Conservation (phyloP, 2,888 invertebrate genomes). For the Eupeodes luniger region DNA sequence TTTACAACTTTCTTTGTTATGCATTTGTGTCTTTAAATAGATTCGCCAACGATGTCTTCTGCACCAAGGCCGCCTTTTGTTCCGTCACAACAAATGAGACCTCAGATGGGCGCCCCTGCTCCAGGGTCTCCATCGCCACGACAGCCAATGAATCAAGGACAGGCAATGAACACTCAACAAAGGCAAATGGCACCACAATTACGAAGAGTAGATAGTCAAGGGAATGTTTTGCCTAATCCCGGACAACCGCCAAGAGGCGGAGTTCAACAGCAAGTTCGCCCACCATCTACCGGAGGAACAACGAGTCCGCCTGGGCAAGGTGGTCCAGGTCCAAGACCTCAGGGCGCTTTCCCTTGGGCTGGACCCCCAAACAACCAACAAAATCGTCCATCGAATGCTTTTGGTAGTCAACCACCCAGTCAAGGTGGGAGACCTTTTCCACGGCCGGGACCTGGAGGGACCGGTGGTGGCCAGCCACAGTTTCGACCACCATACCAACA, state of each 20-base stretch:
- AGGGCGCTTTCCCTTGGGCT: slow-evolving; percentile 80
- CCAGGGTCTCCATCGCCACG: slow-evolving; percentile 80
- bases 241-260: slow-evolving; percentile 79
- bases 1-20: slow-evolving; percentile 54
- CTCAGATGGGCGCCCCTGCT: slow-evolving; percentile 81
- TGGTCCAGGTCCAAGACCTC: slow-evolving; percentile 79
- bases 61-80: slow-evolving; percentile 79
- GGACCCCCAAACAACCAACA: slow-evolving; percentile 77
- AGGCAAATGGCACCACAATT: slow-evolving; percentile 82
- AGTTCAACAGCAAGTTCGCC: slow-evolving; percentile 80
- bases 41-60: slow-evolving; percentile 80
- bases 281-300: slow-evolving; percentile 78
- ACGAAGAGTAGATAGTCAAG: slow-evolving; percentile 84
- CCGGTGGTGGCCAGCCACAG: slow-evolving; percentile 79
- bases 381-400: slow-evolving; percentile 78
- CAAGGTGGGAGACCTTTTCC: slow-evolving; percentile 77
- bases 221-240: slow-evolving; percentile 80
- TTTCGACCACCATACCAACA: slow-evolving; percentile 79
- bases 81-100: slow-evolving; percentile 71
- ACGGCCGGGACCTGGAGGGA: slow-evolving; percentile 71
- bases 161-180: slow-evolving; percentile 76
- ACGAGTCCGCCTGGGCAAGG: slow-evolving; percentile 82
- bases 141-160: slow-evolving; percentile 79
- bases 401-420: slow-evolving; percentile 77
- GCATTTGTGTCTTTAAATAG: slow-evolving; percentile 78